phyloP scores from a whole-genome alignment of 2,888 invertebrate genomes.

The Volucella zonaria region DNA sequence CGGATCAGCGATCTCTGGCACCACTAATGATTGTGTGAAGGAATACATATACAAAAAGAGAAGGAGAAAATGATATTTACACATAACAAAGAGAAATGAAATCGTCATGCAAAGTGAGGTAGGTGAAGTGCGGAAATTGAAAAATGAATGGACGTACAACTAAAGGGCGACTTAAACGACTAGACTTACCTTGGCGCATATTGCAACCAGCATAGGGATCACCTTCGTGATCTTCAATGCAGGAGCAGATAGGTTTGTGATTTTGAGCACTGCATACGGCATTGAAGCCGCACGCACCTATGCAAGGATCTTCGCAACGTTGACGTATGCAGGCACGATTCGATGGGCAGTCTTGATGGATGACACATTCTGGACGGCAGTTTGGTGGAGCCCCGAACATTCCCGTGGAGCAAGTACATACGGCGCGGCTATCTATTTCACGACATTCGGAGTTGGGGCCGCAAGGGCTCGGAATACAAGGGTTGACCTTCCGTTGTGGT shows the following conservation, averaged over 20 bases:
- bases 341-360: slow-evolving; percentile 88
- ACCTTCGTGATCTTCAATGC: slow-evolving; percentile 88
- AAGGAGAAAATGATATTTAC: slow-evolving; percentile 70
- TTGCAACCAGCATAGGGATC: slow-evolving; percentile 92
- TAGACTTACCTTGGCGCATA: slow-evolving; percentile 84
- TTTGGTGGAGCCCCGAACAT: slow-evolving; percentile 91
- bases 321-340: slow-evolving; percentile 89
- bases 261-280: slow-evolving; percentile 88
- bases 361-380: slow-evolving; percentile 89
- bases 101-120: slow-evolving; percentile 60
- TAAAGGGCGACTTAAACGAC: slow-evolving; percentile 30
- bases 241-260: slow-evolving; percentile 89
- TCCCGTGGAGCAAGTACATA: slow-evolving; percentile 89
- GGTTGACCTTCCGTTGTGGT: slow-evolving; percentile 84
- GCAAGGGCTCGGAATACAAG: slow-evolving; percentile 89
- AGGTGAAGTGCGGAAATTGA: slow-evolving; percentile 67
- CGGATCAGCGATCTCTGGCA: slow-evolving; percentile 86
- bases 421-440: slow-evolving; percentile 86
- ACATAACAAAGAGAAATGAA: slow-evolving; percentile 61
- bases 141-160: slow-evolving; percentile 28
- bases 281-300: slow-evolving; percentile 89
- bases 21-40: slow-evolving; percentile 81
- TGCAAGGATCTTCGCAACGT: slow-evolving; percentile 89
- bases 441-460: slow-evolving; percentile 90
- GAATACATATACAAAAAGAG: slow-evolving; percentile 68